phyloP scores from a whole-genome alignment of 2,888 invertebrate genomes.

The Crioceris asparagi region DNA sequence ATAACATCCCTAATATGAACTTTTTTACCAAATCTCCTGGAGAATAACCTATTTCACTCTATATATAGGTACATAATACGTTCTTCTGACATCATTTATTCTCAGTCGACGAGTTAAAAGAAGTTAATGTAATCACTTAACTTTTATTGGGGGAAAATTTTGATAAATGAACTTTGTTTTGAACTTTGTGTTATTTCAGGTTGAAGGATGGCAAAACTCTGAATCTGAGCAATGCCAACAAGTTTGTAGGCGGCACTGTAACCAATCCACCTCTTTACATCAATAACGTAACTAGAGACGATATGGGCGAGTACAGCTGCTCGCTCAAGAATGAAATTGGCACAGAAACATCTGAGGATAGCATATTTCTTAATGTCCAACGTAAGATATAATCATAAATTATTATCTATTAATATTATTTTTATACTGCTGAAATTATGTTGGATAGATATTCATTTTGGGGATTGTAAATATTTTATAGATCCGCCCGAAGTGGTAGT shows the following conservation, averaged over 20 bases:
- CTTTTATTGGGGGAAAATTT: too few species aligned
- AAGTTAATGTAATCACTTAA: too few species aligned
- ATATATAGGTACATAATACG: too few species aligned
- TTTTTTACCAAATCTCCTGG: too few species aligned
- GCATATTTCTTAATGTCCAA: constrained; percentile 65
- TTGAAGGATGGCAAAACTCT: constrained; percentile 55
- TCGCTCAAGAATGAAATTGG: constrained; percentile 71
- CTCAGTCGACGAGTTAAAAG: too few species aligned
- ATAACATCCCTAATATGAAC: too few species aligned
- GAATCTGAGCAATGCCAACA: constrained; percentile 44
- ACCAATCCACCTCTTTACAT: constrained; percentile 70
- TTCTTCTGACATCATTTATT: too few species aligned
- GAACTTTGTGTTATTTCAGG: constrained; percentile 40
- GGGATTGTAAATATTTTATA: too few species aligned
- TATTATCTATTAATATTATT: too few species aligned
- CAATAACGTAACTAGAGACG: constrained; percentile 60
- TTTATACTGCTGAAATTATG: not conserved
- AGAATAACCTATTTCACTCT: too few species aligned
- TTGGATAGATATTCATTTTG: too few species aligned
- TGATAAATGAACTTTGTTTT: too few species aligned
- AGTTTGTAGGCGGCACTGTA: constrained; percentile 66
- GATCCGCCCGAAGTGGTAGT: constrained; percentile 71
- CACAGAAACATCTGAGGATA: constrained; percentile 59
- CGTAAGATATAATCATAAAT: constrained; percentile 52
- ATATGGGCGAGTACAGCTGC: constrained; percentile 80